Conservation (phyloP, 2,888 invertebrate species). For the Lochmaea capreae region DNA sequence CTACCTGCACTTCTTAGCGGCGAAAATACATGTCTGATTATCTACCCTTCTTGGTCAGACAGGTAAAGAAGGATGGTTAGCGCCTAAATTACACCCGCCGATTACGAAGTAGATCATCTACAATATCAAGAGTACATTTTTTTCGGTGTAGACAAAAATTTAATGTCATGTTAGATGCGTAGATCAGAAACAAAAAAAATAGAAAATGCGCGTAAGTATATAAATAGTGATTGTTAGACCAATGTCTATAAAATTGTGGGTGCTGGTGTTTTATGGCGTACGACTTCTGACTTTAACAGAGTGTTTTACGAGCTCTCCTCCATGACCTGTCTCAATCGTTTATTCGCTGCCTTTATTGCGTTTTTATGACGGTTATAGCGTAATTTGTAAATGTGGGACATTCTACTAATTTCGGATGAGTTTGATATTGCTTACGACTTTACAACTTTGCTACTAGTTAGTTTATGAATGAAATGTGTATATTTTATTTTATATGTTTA, state of each 20-base stretch:
- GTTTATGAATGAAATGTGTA: conserved; percentile 30
- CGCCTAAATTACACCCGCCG: too few species aligned
- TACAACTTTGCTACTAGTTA: conserved; percentile 50
- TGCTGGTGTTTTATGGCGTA: conserved; percentile 60
- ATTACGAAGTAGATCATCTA: too few species aligned
- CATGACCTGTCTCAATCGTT: conserved; percentile 65
- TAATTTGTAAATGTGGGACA: conserved; percentile 65
- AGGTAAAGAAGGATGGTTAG: too few species aligned
- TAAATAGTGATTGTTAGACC: conserved; percentile 59
- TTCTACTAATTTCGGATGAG: conserved; percentile 63
- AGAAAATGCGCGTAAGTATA: conserved; percentile 50
- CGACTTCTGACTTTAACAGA: conserved; percentile 62
- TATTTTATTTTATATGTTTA: conserved; percentile 30
- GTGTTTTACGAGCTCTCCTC: conserved; percentile 61
- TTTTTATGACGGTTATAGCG: conserved; percentile 64
- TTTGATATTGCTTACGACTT: conserved; percentile 61
- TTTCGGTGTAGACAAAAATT: conserved; percentile 42
- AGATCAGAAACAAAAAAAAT: conserved; percentile 46
- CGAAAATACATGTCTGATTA: too few species aligned
- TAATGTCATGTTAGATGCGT: conserved; percentile 49
- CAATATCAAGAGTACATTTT: neutral
- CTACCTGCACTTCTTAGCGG: too few species aligned
- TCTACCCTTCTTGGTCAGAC: too few species aligned
- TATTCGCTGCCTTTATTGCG: conserved; percentile 65
- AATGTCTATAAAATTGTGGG: conserved; percentile 61